Conservation (phyloP, 2,113 vertebrate species). For the Taxidea taxus region DNA sequence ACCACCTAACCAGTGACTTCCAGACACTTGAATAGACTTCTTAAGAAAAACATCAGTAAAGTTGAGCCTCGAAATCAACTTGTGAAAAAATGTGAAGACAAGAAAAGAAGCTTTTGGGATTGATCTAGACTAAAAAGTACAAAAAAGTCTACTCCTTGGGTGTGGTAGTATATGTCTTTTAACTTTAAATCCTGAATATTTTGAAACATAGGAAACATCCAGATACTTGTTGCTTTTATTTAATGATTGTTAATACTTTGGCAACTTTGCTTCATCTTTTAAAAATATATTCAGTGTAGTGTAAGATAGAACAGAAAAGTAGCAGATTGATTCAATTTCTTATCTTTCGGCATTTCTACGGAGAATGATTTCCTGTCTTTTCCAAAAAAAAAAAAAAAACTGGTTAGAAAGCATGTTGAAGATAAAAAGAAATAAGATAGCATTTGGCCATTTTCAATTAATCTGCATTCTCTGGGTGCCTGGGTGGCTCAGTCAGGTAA, state of each 20-base stretch:
- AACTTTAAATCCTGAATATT: background rate
- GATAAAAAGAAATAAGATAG: background rate
- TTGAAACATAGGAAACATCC: background rate
- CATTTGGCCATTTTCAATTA: background rate
- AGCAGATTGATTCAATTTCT: background rate
- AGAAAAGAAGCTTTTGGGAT: background rate
- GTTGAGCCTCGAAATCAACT: background rate
- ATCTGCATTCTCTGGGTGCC: background rate
- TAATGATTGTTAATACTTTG: background rate
- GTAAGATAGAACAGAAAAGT: background rate
- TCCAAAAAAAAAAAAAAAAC: background rate
- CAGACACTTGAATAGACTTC: background rate
- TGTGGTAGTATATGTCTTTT: background rate
- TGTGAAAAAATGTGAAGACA: background rate
- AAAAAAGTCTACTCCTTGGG: background rate
- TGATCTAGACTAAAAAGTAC: background rate
- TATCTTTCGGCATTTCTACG: background rate
- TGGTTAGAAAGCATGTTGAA: background rate
- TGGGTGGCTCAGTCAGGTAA: background rate
- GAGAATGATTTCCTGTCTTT: background rate
- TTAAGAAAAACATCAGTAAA: background rate
- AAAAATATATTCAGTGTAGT: background rate
- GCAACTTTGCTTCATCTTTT: background rate
- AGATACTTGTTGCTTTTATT: background rate
- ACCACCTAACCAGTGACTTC: background rate